Evolutionary conservation across 2,113 vertebrate species (phyloP), one percentile per base, ranked within the genome.

Genomic region (Pithys albifrons): DNA sequence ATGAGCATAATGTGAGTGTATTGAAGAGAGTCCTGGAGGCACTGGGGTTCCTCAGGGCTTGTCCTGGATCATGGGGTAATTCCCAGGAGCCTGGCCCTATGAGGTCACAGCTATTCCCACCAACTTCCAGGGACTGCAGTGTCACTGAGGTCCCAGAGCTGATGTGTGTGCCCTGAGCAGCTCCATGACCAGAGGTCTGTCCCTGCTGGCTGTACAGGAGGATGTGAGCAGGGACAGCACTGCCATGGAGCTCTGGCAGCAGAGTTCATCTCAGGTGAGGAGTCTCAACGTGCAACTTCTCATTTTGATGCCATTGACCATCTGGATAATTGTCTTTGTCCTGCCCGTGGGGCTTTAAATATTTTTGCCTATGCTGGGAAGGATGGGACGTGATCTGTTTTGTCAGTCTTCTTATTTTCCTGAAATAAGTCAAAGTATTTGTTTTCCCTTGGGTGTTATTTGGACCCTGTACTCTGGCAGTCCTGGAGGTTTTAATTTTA

Each of bases 1-100:
- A 0, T 1, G 16, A 62, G 37, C 8, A 1, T 7, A 5, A 13
- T 0, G 0, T 15, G 41, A 31, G 15, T 4, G 2, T 8, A 14
- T 24, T 66, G 70, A n/a, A 46, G 61, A 59, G 45, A 29, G 41
- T 19, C 33, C 62, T 64, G 71, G n/a, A 28, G 33, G 43, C 72
- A 14, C 4, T 2, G 1, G 4, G 43, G 75, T 31, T 37, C 75
- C 37, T 73, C 45, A 5, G 48, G 43, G n/a, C 48, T 72, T 1
- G 0, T 14, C 41, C 46, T 80, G 62, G 18, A 39, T 39, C 31
- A 15, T 3, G 20, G 28, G 64, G 5, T 4, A 5, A 12, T 54
- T 74, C 48, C 52, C 3, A 0, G 27, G 59, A n/a, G 25, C 20
- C 0, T 0, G 7, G 62, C 61, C 28, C 43, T 45, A 2, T 0